A percentile compares a stretch with the other conserved stretches of the same genome.
These are phyloP conservation scores for Manis javanica DNA, from an alignment of 2,797 vertebrate genomes.

Conservation along the genomic window DNA sequence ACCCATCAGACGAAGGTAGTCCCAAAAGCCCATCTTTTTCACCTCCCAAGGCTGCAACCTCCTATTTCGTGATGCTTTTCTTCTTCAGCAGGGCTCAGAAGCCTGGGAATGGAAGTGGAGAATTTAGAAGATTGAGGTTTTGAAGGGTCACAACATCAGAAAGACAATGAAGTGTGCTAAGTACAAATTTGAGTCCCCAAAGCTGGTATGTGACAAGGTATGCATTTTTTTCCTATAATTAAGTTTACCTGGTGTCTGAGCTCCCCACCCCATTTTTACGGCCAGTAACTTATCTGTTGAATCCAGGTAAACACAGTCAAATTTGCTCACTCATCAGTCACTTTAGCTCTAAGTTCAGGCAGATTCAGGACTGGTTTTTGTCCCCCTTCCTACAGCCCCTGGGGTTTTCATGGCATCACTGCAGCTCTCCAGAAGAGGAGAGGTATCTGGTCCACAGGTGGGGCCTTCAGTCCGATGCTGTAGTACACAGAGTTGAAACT, in stretches of 20 bases:
- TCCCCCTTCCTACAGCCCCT: neutral
- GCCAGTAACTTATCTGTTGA: neutral
- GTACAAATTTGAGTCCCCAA: neutral
- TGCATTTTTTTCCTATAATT: neutral
- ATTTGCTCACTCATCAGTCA: neutral
- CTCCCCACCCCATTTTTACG: neutral
- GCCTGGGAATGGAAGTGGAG: neutral
- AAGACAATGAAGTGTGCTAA: neutral
- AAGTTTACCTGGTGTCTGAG: neutral
- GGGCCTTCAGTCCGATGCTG: neutral
- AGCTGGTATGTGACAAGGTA: neutral
- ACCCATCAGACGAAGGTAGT: neutral
- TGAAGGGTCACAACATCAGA: neutral
- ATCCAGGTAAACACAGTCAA: neutral
- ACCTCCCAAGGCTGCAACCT: neutral
- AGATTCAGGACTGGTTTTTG: neutral
- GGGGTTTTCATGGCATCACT: neutral
- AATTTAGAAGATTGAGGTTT: neutral
- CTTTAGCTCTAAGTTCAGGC: neutral
- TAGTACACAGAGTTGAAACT: neutral
- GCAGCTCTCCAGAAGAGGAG: neutral
- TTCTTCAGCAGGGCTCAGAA: neutral
- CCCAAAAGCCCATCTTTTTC: neutral
- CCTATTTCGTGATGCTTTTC: fast-evolving
- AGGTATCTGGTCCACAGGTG: neutral